phyloP scores from a whole-genome alignment of 2,797 vertebrate species.

The Rhinella marina region DNA sequence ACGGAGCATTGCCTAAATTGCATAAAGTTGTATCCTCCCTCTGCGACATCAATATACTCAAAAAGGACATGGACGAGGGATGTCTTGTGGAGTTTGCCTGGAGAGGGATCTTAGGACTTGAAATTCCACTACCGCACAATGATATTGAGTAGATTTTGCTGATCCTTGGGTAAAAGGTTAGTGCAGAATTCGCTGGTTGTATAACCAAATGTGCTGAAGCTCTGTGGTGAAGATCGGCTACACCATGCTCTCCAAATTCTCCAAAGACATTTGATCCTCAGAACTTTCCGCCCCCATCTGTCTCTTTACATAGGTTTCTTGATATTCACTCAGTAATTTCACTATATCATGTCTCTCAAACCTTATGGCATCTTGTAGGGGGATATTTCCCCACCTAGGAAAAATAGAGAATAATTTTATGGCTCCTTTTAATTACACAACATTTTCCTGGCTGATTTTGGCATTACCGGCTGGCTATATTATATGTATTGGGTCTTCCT shows the following conservation, averaged over 20 bases:
- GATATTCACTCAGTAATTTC: constrained; percentile 80
- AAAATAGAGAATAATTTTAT: not conserved
- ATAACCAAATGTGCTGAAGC: not conserved
- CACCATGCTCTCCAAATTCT: constrained; percentile 73
- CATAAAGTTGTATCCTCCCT: not conserved
- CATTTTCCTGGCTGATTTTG: not conserved
- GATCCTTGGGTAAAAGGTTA: not conserved
- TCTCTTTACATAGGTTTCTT: constrained; percentile 69
- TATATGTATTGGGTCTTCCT: too few species aligned
- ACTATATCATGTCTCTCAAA: constrained; percentile 80
- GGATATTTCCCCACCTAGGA: constrained; percentile 85
- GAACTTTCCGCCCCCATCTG: constrained; percentile 47
- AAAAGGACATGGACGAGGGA: not conserved
- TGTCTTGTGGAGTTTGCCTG: not conserved
- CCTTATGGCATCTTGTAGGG: constrained; percentile 82
- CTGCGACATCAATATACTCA: not conserved
- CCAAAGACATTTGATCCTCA: constrained; percentile 68
- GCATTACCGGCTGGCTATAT: too few species aligned
- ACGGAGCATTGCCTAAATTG: not conserved
- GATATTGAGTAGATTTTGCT: not conserved
- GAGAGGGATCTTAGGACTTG: not conserved
- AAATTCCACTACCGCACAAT: not conserved
- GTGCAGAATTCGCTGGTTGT: not conserved
- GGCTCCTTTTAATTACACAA: not conserved
- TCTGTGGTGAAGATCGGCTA: constrained; percentile 32